These are phyloP conservation scores for Lethocerus indicus DNA, from an alignment of 1,140 invertebrate genomes.

Conservation along the genomic window DNA sequence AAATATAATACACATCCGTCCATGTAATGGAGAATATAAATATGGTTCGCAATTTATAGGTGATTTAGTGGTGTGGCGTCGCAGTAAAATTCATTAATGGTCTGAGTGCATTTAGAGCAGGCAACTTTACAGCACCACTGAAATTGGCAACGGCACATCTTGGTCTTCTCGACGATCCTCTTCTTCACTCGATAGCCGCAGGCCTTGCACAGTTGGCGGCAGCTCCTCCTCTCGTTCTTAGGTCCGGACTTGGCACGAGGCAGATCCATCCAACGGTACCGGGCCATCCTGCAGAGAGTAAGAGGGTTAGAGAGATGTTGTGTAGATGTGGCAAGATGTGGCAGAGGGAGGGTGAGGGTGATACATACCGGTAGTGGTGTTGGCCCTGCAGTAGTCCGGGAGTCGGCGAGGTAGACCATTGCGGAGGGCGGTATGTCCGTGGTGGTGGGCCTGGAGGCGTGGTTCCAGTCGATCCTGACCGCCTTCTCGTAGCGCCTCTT, in stretches of 20 bases:
- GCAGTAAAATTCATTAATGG: slow-evolving; percentile 26
- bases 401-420: slow-evolving; percentile 41
- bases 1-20: no score
- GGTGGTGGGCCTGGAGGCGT: no score
- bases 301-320: background rate
- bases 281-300: slow-evolving; percentile 22
- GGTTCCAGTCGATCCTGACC: slow-evolving; percentile 18
- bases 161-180: slow-evolving; percentile 19
- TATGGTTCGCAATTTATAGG: no score
- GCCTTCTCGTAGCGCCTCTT: slow-evolving; percentile 36
- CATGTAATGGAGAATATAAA: no score
- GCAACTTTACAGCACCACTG: slow-evolving; percentile 46
- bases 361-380: slow-evolving; percentile 27
- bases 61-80: slow-evolving; percentile 18
- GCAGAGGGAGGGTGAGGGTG: no score
- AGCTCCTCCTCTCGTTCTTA: slow-evolving; percentile 26
- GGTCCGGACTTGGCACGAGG: slow-evolving; percentile 21
- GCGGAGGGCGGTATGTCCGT: slow-evolving; percentile 23
- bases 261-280: slow-evolving; percentile 33
- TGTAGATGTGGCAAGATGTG: background rate
- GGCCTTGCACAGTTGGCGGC: slow-evolving; percentile 29
- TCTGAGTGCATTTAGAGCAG: slow-evolving; percentile 40
- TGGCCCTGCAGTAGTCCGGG: slow-evolving; percentile 40
- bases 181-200: slow-evolving; percentile 30
- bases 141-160: no score